phyloP scores from a whole-genome alignment of 2,113 vertebrate species.

The Tragelaphus strepsiceros region DNA sequence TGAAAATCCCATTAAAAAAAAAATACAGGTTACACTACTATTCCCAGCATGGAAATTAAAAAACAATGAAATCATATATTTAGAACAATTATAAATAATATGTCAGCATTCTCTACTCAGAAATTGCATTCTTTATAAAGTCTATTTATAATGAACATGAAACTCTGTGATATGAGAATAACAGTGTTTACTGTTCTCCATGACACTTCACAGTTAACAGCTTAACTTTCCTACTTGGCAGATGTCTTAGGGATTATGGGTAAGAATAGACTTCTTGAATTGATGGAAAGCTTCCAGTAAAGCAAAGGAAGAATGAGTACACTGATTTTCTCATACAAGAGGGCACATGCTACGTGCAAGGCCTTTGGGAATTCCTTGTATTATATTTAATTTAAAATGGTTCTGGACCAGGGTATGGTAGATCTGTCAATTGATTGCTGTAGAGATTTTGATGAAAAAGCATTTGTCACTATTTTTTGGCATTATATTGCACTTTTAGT shows the following conservation, averaged over 20 bases:
- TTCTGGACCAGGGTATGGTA: background rate
- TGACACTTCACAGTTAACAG: background rate
- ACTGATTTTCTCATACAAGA: background rate
- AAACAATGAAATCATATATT: constrained; percentile 25
- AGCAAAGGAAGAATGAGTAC: background rate
- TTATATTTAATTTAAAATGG: background rate
- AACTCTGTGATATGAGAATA: background rate
- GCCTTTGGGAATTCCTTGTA: background rate
- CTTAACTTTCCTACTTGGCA: background rate
- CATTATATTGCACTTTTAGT: background rate
- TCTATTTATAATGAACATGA: background rate
- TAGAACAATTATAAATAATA: background rate
- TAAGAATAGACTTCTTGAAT: background rate
- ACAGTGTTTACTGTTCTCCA: background rate
- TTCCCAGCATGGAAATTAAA: background rate
- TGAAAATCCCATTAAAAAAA: background rate
- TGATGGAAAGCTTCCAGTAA: background rate
- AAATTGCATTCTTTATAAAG: background rate
- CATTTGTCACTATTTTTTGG: background rate
- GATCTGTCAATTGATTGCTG: background rate
- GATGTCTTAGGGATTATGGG: background rate
- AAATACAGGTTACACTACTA: background rate
- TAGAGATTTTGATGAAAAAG: background rate
- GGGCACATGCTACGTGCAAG: background rate
- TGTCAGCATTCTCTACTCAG: background rate